Evolutionary conservation across 1,140 invertebrate species (phyloP), one percentile per base, ranked within the genome.

Genomic region (Drosophila bocki): DNA sequence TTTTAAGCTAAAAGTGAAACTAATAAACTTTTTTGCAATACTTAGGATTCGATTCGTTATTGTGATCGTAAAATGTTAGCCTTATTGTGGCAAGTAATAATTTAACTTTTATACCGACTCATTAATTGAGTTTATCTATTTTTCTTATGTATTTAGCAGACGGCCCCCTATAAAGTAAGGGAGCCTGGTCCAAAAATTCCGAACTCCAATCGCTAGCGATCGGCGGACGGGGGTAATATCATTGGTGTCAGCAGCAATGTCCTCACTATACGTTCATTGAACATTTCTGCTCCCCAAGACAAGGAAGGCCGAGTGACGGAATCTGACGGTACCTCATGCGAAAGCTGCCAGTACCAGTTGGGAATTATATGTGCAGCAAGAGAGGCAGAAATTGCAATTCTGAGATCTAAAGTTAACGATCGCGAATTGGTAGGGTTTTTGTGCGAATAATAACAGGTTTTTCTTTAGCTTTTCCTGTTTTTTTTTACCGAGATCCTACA

Each of bases 281-380:
- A 78, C 85, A 87, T 90, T 87, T 88, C 69, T 87, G 84, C 84
- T 87, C 84, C 84, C 84, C 84, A 87, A 87, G 84, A 87, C 84
- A 87, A 87, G 84, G 84, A 87, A 87, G 84, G 37, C 11, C 29
- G 84, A 87, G 17, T 62, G 65, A 5, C 32, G 44, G 50, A 8
- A 54, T 17, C 15, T 26, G 0, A 7, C 9, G 12, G 11, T 15
- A 65, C 33, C 51, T 80, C 11, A 54, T 44, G 19, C 39, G n/a
- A 9, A 5, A 8, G 0, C 1, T 1, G 62, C 26, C 7, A 26
- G 29, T 84, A 90, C 58, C 42, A 32, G 35, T 88, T 88, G 84
- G n/a, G 84, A 88, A 88, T 90, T 68, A 9, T 42, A 67, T 58
- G 60, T 6, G 33, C 51, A 19, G 8, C 19, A 26, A 48, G n/a